These are phyloP conservation scores for Coregonus sp. DNA, from an alignment of 2,797 vertebrate genomes.

Conservation along the genomic window DNA sequence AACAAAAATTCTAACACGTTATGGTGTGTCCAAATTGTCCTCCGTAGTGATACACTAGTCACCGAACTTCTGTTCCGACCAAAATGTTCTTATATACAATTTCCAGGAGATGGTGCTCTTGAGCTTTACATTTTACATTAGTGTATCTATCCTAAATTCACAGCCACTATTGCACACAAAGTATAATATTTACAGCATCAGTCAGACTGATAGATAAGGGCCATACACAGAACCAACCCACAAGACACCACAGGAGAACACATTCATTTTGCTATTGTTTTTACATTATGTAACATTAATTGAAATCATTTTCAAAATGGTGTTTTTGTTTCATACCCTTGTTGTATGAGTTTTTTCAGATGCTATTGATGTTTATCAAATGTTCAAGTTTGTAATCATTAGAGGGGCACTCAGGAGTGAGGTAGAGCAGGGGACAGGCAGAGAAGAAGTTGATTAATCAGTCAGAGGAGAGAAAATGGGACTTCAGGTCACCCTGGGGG, in stretches of 20 bases:
- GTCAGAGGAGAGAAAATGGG: slow-evolving; percentile 6
- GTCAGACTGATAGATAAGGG: background rate
- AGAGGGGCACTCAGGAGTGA: background rate
- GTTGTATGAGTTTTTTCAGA: background rate
- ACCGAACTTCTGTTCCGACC: slow-evolving; percentile 18
- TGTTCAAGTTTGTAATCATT: background rate
- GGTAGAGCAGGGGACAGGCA: background rate
- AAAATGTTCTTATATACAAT: background rate
- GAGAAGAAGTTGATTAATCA: slow-evolving; percentile 1
- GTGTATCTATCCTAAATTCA: background rate
- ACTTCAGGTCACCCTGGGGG: background rate
- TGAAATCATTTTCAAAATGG: background rate
- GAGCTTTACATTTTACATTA: slow-evolving; percentile 15
- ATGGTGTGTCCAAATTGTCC: slow-evolving; percentile 5
- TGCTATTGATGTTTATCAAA: background rate
- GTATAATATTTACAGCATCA: background rate
- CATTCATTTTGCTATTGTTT: background rate
- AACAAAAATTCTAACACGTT: slow-evolving; percentile 25
- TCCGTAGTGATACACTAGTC: slow-evolving; percentile 8
- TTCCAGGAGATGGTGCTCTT: slow-evolving; percentile 38
- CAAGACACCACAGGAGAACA: background rate
- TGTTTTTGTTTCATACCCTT: background rate
- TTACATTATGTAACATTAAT: background rate
- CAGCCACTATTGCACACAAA: background rate
- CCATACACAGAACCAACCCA: background rate